Percentiles rank a stretch among this genome's conserved stretches.
Conservation (phyloP, 1,140 invertebrate species). For the Lerema accius region DNA sequence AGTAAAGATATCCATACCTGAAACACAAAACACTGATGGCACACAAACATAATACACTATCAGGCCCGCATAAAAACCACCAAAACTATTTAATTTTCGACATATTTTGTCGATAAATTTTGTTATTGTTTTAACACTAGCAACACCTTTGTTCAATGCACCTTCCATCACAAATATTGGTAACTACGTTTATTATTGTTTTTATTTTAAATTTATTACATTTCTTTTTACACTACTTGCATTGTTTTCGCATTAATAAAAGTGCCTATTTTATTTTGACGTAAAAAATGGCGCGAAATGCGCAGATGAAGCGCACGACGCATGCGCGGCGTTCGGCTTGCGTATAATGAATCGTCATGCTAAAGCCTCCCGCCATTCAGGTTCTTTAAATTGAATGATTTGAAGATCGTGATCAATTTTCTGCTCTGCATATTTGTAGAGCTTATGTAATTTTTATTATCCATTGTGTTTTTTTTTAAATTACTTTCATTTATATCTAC, state of each 20-base stretch:
- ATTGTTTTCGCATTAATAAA: neutral
- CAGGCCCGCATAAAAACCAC: slow-evolving; percentile 60
- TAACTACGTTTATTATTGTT: slow-evolving; percentile 7
- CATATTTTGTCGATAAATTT: slow-evolving; percentile 28
- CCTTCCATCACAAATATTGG: slow-evolving; percentile 15
- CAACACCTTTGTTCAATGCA: slow-evolving; percentile 13
- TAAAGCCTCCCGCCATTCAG: slow-evolving; percentile 50
- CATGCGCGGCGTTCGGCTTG: slow-evolving; percentile 45
- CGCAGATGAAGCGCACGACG: slow-evolving; percentile 46
- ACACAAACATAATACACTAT: slow-evolving; percentile 53
- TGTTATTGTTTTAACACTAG: slow-evolving; percentile 6
- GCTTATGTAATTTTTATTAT: slow-evolving; percentile 14
- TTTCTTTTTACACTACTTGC: neutral
- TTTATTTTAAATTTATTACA: neutral
- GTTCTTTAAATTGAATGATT: slow-evolving; percentile 39
- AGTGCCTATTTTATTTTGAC: slow-evolving; percentile 9
- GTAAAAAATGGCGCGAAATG: slow-evolving; percentile 31
- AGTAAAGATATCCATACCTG: slow-evolving; percentile 49
- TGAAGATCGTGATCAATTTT: slow-evolving; percentile 50
- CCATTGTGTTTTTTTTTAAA: slow-evolving; percentile 6
- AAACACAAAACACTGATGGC: slow-evolving; percentile 56
- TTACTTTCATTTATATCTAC: too few relatives aligned
- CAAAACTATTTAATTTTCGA: slow-evolving; percentile 50
- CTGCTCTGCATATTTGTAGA: slow-evolving; percentile 35
- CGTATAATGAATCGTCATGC: slow-evolving; percentile 53